Evolutionary conservation across 2,113 vertebrate species (phyloP).

Genomic region (Eurypyga helias): DNA sequence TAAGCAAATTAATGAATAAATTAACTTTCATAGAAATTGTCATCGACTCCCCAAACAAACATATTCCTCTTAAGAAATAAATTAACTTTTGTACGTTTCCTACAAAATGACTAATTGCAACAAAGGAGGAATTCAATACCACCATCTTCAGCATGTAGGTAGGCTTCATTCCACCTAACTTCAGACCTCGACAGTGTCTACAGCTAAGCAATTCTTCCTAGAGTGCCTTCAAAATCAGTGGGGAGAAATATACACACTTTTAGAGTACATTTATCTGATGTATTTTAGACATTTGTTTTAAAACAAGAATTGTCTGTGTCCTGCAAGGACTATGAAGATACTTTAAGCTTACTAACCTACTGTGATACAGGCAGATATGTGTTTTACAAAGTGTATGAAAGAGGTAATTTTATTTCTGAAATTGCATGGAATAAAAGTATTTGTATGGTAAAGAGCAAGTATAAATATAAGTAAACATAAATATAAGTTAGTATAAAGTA

Average conservation of each 20-base stretch:
- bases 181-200: background rate
- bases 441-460: background rate
- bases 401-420: background rate
- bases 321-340: background rate
- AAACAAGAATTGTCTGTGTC: background rate
- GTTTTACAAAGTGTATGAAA: background rate
- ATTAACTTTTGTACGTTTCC: background rate
- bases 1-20: background rate
- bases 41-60: rapidly evolving
- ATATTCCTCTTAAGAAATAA: background rate
- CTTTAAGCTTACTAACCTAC: background rate
- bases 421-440: background rate
- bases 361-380: background rate
- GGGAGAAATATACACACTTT: background rate
- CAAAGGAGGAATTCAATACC: background rate
- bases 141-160: background rate
- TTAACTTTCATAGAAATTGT: background rate
- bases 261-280: background rate
- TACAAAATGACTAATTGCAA: background rate
- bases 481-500: too few relatives aligned
- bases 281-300: background rate
- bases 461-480: too few relatives aligned
- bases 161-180: background rate
- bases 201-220: background rate
- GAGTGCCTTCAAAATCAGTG: background rate